Evolutionary conservation across 1,140 invertebrate genomes (phyloP).

Genomic region (Drosophila asahinai): DNA sequence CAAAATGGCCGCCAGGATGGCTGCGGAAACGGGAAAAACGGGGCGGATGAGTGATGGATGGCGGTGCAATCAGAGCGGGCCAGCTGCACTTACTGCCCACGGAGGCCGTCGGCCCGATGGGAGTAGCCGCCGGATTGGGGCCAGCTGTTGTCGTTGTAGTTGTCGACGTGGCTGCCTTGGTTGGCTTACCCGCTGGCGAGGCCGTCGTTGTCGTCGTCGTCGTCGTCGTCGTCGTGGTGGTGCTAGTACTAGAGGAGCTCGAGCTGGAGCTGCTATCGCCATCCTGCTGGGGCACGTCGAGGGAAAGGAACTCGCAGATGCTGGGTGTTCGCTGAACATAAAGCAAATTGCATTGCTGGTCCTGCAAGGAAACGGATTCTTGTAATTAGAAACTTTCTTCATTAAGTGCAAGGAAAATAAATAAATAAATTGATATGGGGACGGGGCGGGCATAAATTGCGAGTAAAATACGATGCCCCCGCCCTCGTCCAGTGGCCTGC

Average conservation of each 20-base stretch:
- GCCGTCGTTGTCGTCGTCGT: slow-evolving; percentile 28
- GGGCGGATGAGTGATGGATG: slow-evolving; percentile 15
- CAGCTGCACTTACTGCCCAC: slow-evolving; percentile 81
- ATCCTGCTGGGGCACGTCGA: slow-evolving; percentile 39
- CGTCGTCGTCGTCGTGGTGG: slow-evolving; percentile 13
- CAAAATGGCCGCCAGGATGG: slow-evolving; percentile 71
- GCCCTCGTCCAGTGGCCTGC: slow-evolving; percentile 10
- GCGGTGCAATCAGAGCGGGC: slow-evolving; percentile 11
- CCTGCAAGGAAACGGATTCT: slow-evolving; percentile 55
- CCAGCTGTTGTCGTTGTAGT: slow-evolving; percentile 39
- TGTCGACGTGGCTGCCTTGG: slow-evolving; percentile 39
- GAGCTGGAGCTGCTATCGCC: slow-evolving; percentile 3
- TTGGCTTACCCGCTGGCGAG: slow-evolving; percentile 66
- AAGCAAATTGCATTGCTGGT: slow-evolving; percentile 75
- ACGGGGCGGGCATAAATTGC: slow-evolving; percentile 65
- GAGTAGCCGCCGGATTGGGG: slow-evolving; percentile 50
- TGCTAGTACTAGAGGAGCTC: not conserved
- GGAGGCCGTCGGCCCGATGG: slow-evolving; percentile 69
- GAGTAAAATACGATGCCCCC: slow-evolving; percentile 36
- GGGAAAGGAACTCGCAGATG: slow-evolving; percentile 79
- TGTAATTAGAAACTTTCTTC: slow-evolving; percentile 80
- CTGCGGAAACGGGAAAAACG: slow-evolving; percentile 46
- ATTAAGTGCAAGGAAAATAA: slow-evolving; percentile 76
- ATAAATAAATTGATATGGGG: slow-evolving; percentile 76
- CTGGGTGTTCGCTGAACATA: slow-evolving; percentile 74